A percentile compares a stretch with the other conserved stretches of the same genome.
phyloP scores from a whole-genome alignment of 2,113 vertebrate species.

The Misgurnus anguillicaudatus region DNA sequence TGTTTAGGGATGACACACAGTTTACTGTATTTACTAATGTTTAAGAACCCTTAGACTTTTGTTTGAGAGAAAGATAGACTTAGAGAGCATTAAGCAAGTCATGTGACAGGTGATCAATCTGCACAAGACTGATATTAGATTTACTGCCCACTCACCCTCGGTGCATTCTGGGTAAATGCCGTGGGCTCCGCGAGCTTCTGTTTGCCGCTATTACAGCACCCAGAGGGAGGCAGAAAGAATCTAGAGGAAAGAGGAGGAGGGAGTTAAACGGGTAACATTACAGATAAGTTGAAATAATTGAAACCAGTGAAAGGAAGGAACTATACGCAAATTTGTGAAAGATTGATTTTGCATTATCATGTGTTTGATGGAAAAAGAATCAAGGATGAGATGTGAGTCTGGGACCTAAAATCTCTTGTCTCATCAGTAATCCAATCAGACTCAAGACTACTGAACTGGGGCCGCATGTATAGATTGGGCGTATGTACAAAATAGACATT shows the following conservation, averaged over 20 bases:
- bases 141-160: constrained; percentile 39
- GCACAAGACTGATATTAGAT: constrained; percentile 51
- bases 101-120: constrained; percentile 51
- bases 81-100: constrained; percentile 25
- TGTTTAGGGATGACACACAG: constrained; percentile 15
- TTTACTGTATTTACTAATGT: constrained; percentile 18
- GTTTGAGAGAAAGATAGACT: constrained; percentile 7
- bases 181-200: constrained; percentile 27
- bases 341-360: constrained; percentile 30
- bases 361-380: constrained; percentile 24
- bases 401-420: neutral
- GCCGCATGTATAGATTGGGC: too few relatives aligned
- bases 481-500: too few relatives aligned
- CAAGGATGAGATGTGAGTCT: too few relatives aligned
- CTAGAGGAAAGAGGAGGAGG: constrained; percentile 3
- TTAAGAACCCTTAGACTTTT: neutral
- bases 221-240: constrained; percentile 29
- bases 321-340: constrained; percentile 8
- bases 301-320: constrained; percentile 3
- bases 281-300: neutral
- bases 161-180: constrained; percentile 53
- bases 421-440: constrained; percentile 35
- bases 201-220: constrained; percentile 23
- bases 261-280: constrained; percentile 9
- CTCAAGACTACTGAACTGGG: constrained; percentile 1